Percentiles rank a stretch among this genome's conserved stretches.
These are phyloP conservation scores for Falco novaeseelandiae DNA, from an alignment of 2,797 vertebrate genomes.

Conservation along the genomic window DNA sequence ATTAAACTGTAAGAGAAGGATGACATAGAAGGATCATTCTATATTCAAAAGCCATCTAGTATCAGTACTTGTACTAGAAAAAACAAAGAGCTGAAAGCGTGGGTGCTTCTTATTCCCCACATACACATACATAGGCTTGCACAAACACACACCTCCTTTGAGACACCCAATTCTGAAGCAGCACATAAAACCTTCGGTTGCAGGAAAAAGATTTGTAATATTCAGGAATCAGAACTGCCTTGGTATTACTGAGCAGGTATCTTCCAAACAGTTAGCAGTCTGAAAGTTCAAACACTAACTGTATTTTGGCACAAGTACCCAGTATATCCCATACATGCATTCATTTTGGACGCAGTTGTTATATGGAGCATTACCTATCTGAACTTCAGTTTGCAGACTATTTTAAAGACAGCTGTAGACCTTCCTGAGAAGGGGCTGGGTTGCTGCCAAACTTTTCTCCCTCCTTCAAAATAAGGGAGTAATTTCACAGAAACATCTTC, in stretches of 20 bases:
- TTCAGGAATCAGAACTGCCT: background rate
- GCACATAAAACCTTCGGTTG: fast-evolving
- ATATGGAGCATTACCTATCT: background rate
- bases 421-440: background rate
- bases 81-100: background rate
- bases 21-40: background rate
- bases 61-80: background rate
- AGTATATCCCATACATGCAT: fast-evolving
- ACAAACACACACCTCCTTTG: background rate
- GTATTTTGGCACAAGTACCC: background rate
- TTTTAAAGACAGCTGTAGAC: background rate
- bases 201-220: background rate
- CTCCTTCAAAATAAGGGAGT: background rate
- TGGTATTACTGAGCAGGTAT: background rate
- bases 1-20: background rate
- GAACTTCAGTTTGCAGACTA: background rate
- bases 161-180: background rate
- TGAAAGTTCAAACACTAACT: background rate
- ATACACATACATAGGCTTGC: background rate
- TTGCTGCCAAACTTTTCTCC: background rate
- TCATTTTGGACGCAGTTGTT: background rate
- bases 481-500: background rate
- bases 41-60: background rate
- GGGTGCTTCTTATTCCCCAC: background rate
- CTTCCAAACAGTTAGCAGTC: background rate